Evolutionary conservation across 2,797 vertebrate genomes (phyloP), one percentile per base, ranked within the genome.

Genomic region (Gephyroberyx darwinii): DNA sequence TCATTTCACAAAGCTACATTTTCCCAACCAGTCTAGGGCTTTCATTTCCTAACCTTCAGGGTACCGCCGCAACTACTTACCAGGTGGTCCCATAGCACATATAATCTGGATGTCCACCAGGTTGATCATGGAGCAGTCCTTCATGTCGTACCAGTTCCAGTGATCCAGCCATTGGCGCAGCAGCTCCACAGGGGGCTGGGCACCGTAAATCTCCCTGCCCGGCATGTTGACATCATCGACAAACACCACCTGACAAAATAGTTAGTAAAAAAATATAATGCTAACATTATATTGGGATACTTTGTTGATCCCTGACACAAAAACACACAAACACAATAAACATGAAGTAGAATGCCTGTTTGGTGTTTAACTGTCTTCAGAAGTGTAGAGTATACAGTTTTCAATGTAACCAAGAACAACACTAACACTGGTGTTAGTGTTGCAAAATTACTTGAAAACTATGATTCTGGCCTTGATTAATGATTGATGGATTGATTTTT

Each of bases 161-260:
- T 96, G 96, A 86, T 97, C 96, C 69, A 97, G 88, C 95, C 96
- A 97, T 85, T 97, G 96, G 9, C 96, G 94, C 50, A 98, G 92
- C 61, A 98, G 92, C 85, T 98, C 96, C 64, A 98, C 95, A 2
- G 96, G 95, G 0, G 96, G 96, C 63, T 98, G 96, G 58, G 96
- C 96, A 50, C 96, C 96, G 19, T 96, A 98, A 1, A 95, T 93
- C 77, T 97, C 96, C 77, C 94, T 93, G 22, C 95, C 94, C 14
- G 96, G 96, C 96, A 98, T 97, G 84, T 97, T 98, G 65, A 98
- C 95, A 65, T 98, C 96, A 80, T 97, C 96, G 78, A 97, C 95
- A 93, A 98, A 98, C 64, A 97, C 92, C 84, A 98, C 90, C 96
- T 98, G 80, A 65, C 22, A 60, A 58, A 56, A 73, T 26, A 39